phyloP scores from a whole-genome alignment of 2,797 vertebrate genomes.

The Microctenopoma stevenorrisi region DNA sequence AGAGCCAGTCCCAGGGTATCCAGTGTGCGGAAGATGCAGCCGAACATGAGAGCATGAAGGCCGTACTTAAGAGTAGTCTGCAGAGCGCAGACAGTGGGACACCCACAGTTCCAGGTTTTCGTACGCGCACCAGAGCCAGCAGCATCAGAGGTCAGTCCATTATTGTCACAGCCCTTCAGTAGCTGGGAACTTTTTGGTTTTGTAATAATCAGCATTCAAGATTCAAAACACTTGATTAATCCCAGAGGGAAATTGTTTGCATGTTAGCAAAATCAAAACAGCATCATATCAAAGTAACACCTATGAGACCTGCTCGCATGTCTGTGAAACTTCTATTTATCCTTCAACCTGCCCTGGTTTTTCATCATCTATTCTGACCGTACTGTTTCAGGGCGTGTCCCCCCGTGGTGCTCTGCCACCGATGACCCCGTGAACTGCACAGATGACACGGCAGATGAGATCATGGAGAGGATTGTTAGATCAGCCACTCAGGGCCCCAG shows the following conservation, averaged over 20 bases:
- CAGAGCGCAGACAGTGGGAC: constrained; percentile 69
- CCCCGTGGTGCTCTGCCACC: constrained; percentile 86
- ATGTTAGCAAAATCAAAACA: background rate
- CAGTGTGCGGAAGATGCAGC: constrained; percentile 89
- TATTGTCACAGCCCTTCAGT: background rate
- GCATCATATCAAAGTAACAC: background rate
- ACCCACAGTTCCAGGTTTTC: constrained; percentile 84
- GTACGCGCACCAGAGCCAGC: constrained; percentile 88
- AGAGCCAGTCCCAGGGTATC: constrained; percentile 86
- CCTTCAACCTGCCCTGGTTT: background rate
- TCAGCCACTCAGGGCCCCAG: constrained; percentile 96
- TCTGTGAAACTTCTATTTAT: no score
- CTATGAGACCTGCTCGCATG: background rate
- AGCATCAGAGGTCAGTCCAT: constrained; percentile 80
- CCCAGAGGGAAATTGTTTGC: no score
- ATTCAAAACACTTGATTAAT: no score
- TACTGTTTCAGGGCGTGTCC: constrained; percentile 81
- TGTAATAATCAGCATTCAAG: no score
- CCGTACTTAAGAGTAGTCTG: constrained; percentile 88
- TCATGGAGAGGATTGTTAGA: constrained; percentile 98
- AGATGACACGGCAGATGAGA: constrained; percentile 94
- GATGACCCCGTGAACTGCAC: constrained; percentile 89
- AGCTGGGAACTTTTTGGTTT: no score
- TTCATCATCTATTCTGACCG: background rate
- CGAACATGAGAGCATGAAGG: constrained; percentile 98